Percentiles rank a stretch among this genome's conserved stretches.
Evolutionary conservation across 2,113 vertebrate genomes (phyloP).

Genomic region (Pelmatolapia mariae): DNA sequence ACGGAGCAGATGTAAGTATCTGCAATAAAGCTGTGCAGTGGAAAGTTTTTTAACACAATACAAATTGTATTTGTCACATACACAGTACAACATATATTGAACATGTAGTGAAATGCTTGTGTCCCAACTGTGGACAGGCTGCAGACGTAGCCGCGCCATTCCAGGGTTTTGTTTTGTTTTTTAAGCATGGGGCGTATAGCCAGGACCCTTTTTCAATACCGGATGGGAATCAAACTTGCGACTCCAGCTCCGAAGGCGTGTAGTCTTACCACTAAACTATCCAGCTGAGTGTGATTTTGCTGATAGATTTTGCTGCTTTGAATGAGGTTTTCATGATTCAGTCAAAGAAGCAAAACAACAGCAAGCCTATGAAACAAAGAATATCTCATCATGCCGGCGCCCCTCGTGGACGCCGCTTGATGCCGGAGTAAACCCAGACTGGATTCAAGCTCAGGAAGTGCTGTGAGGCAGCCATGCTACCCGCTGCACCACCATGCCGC

Average conservation of each 20-base stretch:
- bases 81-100: background rate
- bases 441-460: background rate
- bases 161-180: background rate
- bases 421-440: background rate
- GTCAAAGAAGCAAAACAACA: background rate
- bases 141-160: background rate
- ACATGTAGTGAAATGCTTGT: background rate
- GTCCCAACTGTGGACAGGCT: background rate
- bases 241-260: background rate
- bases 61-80: background rate
- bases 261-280: background rate
- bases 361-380: background rate
- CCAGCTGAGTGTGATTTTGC: background rate
- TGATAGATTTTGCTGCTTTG: background rate
- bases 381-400: background rate
- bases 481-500: background rate
- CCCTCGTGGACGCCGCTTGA: background rate
- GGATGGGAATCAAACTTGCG: background rate
- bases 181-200: background rate
- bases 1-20: background rate
- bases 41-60: background rate
- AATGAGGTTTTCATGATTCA: background rate
- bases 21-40: background rate
- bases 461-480: background rate
- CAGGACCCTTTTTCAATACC: rapidly evolving